Evolutionary conservation across 2,113 vertebrate genomes (phyloP).

Genomic region (Mobula birostris): DNA sequence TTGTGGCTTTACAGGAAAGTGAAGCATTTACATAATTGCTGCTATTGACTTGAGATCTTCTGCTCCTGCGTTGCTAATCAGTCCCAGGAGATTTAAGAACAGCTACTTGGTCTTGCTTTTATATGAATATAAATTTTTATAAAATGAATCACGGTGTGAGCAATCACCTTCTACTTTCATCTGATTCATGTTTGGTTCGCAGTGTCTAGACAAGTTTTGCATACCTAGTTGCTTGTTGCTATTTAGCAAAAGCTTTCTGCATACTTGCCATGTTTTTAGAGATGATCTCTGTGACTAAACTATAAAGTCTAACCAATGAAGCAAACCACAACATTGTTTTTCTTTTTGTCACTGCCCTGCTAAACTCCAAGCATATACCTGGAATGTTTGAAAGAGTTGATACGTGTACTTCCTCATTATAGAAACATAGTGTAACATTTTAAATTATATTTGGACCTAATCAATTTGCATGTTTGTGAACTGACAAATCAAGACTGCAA

Average conservation of each 20-base stretch:
- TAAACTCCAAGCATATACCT: background rate
- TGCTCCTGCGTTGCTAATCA: background rate
- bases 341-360: slow-evolving; percentile 5
- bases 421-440: background rate
- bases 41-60: background rate
- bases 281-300: background rate
- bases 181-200: background rate
- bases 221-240: background rate
- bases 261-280: background rate
- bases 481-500: background rate
- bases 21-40: background rate
- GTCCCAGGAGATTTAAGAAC: background rate
- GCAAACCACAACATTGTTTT: slow-evolving; percentile 15
- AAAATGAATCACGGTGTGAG: background rate
- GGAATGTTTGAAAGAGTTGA: background rate
- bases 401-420: background rate
- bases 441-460: background rate
- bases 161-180: background rate
- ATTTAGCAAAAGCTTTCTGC: slow-evolving; percentile 14
- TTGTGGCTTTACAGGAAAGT: background rate
- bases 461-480: background rate
- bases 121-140: background rate
- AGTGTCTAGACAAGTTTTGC: slow-evolving; percentile 19
- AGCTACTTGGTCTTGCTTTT: background rate
- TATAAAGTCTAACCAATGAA: background rate